Evolutionary conservation across 2,888 invertebrate species (phyloP).

Genomic region (Strigamia crassipes): DNA sequence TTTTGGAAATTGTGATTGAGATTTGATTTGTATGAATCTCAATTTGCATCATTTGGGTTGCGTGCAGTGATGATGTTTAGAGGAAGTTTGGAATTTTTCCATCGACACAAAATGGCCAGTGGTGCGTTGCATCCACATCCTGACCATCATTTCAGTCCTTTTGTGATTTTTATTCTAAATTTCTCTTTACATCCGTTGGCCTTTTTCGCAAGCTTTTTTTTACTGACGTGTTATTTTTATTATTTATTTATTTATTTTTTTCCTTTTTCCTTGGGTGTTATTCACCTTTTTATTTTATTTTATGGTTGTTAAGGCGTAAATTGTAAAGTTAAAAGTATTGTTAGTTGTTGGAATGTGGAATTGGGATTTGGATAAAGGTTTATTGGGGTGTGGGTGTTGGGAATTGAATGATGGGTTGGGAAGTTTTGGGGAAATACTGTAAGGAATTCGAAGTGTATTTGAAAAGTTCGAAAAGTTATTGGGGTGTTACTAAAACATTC

Average conservation of each 20-base stretch:
- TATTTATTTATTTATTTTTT: too few species aligned
- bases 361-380: too few species aligned
- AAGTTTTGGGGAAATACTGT: too few species aligned
- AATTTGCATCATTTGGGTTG: background rate
- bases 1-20: background rate
- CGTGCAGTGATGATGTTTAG: conserved; percentile 8
- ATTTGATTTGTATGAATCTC: background rate
- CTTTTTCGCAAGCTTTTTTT: conserved; percentile 11
- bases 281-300: conserved; percentile 24
- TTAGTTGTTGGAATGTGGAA: too few species aligned
- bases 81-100: conserved; percentile 6
- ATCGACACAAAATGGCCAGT: conserved; percentile 23
- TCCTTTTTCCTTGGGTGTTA: background rate
- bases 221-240: background rate
- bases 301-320: background rate
- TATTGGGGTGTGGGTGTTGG: too few species aligned
- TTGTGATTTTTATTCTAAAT: conserved; percentile 16
- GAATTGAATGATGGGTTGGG: too few species aligned
- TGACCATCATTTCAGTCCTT: conserved; percentile 19
- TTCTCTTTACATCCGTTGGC: background rate
- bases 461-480: too few species aligned
- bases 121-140: conserved; percentile 32
- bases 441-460: too few species aligned
- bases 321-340: background rate
- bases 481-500: too few species aligned